These are phyloP conservation scores for Cryptops parisi DNA, from an alignment of 2,888 invertebrate genomes.

Conservation along the genomic window DNA sequence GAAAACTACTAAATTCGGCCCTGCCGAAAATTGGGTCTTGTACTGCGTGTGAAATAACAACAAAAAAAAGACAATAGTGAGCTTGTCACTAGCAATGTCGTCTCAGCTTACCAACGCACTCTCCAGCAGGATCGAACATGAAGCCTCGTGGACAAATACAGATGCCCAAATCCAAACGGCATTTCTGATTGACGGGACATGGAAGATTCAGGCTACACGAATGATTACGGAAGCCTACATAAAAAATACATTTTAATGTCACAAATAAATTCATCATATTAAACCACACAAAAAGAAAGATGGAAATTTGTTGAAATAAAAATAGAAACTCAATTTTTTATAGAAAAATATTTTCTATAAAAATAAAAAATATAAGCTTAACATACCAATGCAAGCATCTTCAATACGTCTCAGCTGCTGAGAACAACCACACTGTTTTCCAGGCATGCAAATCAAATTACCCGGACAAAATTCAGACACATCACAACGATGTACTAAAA, in stretches of 20 bases:
- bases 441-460: slow-evolving; percentile 14
- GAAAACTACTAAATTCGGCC: no score
- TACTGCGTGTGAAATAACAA: no score
- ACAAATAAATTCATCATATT: not conserved
- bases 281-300: not conserved
- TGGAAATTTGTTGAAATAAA: not conserved
- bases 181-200: slow-evolving; percentile 46
- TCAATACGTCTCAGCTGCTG: slow-evolving; percentile 12
- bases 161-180: slow-evolving; percentile 49
- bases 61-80: no score
- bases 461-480: slow-evolving; percentile 14
- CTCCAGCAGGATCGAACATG: slow-evolving; percentile 56
- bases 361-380: no score
- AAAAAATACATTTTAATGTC: no score
- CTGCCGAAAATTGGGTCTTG: no score
- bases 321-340: not conserved
- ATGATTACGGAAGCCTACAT: not conserved
- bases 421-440: slow-evolving; percentile 15
- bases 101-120: slow-evolving; percentile 45
- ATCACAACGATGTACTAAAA: slow-evolving; percentile 11
- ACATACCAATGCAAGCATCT: slow-evolving; percentile 17
- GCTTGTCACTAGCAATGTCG: no score
- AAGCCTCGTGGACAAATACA: slow-evolving; percentile 88
- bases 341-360: not conserved
- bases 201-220: slow-evolving; percentile 11